Conservation (phyloP, 2,888 invertebrate species). For the Oegoconia quadripuncta region DNA sequence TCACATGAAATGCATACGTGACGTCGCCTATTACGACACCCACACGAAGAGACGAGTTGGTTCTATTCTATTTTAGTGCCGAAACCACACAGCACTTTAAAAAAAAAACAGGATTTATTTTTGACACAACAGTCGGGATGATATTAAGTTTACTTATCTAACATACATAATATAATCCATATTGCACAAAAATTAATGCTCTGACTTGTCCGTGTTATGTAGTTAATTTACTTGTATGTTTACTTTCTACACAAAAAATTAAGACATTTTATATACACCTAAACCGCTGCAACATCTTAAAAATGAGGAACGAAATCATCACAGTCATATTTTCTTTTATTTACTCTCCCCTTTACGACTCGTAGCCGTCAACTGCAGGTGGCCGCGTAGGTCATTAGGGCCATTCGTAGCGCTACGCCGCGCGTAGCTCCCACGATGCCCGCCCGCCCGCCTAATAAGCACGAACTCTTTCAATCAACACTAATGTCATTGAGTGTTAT, state of each 20-base stretch:
- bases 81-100: too few species aligned
- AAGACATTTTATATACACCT: neutral
- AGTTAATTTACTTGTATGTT: too few species aligned
- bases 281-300: constrained; percentile 1
- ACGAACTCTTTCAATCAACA: constrained; percentile 39
- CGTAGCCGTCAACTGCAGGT: constrained; percentile 59
- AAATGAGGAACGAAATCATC: constrained; percentile 27
- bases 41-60: too few species aligned
- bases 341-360: constrained; percentile 44
- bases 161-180: too few species aligned
- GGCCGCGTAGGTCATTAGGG: constrained; percentile 54
- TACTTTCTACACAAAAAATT: neutral
- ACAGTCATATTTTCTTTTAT: constrained; percentile 45
- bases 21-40: too few species aligned
- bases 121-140: too few species aligned
- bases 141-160: too few species aligned
- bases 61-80: too few species aligned
- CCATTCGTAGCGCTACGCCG: constrained; percentile 33
- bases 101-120: too few species aligned
- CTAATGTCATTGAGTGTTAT: constrained; percentile 28
- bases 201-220: too few species aligned
- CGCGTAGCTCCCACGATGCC: constrained; percentile 30
- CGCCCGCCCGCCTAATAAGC: constrained; percentile 36
- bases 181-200: too few species aligned
- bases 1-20: too few species aligned